Evolutionary conservation across 2,888 invertebrate genomes (phyloP).

Genomic region (Plagodis pulveraria): DNA sequence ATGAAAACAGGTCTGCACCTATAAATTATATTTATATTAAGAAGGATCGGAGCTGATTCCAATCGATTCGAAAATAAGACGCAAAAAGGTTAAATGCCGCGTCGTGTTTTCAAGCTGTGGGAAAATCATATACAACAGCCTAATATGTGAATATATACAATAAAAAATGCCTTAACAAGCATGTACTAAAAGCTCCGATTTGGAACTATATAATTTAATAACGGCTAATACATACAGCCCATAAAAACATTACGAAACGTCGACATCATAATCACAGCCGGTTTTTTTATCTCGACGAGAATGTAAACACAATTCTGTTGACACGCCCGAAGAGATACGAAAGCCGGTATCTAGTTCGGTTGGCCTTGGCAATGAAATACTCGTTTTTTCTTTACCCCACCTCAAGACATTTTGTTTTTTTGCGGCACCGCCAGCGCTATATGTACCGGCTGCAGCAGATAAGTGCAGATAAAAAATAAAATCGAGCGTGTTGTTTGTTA

Average conservation of each 20-base stretch:
- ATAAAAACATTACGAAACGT: slow-evolving; percentile 33
- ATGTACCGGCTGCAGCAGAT: slow-evolving; percentile 11
- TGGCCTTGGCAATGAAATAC: slow-evolving; percentile 84
- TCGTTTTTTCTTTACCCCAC: slow-evolving; percentile 65
- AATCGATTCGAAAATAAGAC: slow-evolving; percentile 8
- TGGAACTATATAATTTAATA: slow-evolving; percentile 16
- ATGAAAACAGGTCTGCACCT: slow-evolving; percentile 13
- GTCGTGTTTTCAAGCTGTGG: slow-evolving; percentile 1
- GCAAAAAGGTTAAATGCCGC: slow-evolving; percentile 6
- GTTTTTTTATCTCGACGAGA: slow-evolving; percentile 62
- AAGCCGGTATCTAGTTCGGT: slow-evolving; percentile 75
- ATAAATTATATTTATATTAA: neutral
- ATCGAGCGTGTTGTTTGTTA: slow-evolving; percentile 29
- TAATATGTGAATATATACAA: slow-evolving; percentile 3
- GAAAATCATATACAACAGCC: neutral
- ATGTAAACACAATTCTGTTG: slow-evolving; percentile 77
- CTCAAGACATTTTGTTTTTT: slow-evolving; percentile 63
- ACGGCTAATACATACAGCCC: slow-evolving; percentile 14
- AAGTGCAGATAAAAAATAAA: slow-evolving; percentile 41
- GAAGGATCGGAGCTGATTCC: neutral
- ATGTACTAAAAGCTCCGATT: slow-evolving; percentile 17
- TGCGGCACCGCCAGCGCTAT: slow-evolving; percentile 47
- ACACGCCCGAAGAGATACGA: slow-evolving; percentile 71
- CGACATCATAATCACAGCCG: slow-evolving; percentile 31
- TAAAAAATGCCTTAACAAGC: slow-evolving; percentile 12